Percentiles rank a stretch among this genome's conserved stretches.
phyloP scores from a whole-genome alignment of 2,888 invertebrate species.

The Mermis nigrescens region DNA sequence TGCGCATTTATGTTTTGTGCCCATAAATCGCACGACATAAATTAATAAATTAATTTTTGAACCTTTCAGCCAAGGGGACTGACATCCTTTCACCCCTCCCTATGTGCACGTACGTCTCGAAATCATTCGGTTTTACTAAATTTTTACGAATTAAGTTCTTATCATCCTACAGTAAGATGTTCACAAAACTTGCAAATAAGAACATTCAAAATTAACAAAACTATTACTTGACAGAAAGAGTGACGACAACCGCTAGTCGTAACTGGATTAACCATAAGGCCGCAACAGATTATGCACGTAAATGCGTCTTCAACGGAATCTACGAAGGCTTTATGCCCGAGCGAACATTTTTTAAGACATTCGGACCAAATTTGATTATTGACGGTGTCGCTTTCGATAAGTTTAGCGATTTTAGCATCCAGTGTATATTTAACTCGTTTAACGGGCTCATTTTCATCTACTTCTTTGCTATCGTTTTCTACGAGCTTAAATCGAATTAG shows the following conservation, averaged over 20 bases:
- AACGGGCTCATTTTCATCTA: background rate
- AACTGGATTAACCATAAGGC: background rate
- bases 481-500: too few species aligned
- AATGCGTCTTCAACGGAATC: background rate
- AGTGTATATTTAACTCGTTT: background rate
- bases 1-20: too few species aligned
- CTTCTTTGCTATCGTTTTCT: too few species aligned
- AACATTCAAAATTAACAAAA: background rate
- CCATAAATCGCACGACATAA: too few species aligned
- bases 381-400: background rate
- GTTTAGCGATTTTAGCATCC: background rate
- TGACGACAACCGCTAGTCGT: background rate
- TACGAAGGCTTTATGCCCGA: background rate
- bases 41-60: too few species aligned
- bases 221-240: background rate
- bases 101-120: too few species aligned
- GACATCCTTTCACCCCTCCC: too few species aligned
- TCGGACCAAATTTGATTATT: background rate
- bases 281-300: background rate
- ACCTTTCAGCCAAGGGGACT: too few species aligned
- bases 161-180: too few species aligned
- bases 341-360: background rate
- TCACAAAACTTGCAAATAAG: too few species aligned
- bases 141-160: too few species aligned
- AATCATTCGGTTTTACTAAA: background rate